Percentiles rank a stretch among this genome's conserved stretches.
phyloP scores from a whole-genome alignment of 2,113 vertebrate genomes.

The Ophthalmolycus amberensis region DNA sequence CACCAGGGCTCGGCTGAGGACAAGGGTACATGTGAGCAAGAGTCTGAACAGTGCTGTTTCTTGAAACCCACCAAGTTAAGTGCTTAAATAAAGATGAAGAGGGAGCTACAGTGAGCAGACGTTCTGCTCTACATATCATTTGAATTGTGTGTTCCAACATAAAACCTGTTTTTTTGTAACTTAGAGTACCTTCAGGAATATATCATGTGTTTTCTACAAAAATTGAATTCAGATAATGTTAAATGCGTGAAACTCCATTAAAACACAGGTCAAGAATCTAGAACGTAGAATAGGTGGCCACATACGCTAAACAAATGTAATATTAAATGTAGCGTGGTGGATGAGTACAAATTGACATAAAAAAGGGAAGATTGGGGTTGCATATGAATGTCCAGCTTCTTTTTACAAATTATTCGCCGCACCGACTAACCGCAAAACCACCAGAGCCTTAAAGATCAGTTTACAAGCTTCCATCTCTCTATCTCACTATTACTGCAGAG shows the following conservation, averaged over 20 bases:
- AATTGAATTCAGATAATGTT: not conserved
- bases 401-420: constrained; percentile 23
- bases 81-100: not conserved
- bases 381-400: constrained; percentile 29
- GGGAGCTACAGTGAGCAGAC: not conserved
- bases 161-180: not conserved
- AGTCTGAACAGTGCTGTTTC: not conserved
- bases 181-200: not conserved
- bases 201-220: not conserved
- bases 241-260: not conserved
- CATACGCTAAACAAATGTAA: not conserved
- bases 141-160: not conserved
- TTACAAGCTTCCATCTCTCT: constrained; percentile 64
- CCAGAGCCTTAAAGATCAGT: constrained; percentile 58
- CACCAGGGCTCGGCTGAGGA: not conserved
- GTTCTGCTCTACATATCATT: not conserved
- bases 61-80: not conserved
- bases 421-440: constrained; percentile 51
- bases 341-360: not conserved
- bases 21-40: not conserved
- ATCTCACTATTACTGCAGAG: constrained; percentile 50
- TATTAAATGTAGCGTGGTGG: not conserved
- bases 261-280: not conserved
- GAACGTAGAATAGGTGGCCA: not conserved
- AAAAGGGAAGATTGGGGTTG: not conserved